phyloP scores from a whole-genome alignment of 2,113 vertebrate species.

The Periophthalmodon schlosseri region DNA sequence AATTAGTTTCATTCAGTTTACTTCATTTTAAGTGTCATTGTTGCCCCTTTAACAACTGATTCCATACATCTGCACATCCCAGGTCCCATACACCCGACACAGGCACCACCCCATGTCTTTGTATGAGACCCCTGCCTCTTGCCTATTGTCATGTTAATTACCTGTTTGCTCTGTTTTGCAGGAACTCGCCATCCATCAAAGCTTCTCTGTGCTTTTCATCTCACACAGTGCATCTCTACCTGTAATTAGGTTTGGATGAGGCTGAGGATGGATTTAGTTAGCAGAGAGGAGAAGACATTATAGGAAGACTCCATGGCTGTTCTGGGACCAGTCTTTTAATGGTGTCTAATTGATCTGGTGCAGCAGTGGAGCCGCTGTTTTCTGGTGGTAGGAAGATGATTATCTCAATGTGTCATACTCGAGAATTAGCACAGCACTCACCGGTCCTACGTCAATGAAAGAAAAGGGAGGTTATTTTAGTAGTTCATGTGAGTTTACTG shows the following conservation, averaged over 20 bases:
- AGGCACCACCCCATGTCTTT: constrained; percentile 54
- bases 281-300: constrained; percentile 53
- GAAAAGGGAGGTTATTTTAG: not conserved
- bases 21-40: constrained; percentile 45
- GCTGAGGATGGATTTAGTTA: constrained; percentile 38
- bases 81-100: constrained; percentile 15
- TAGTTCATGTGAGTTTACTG: not conserved
- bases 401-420: constrained; percentile 37
- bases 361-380: constrained; percentile 55
- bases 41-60: not conserved
- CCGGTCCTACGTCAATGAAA: not conserved
- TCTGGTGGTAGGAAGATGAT: constrained; percentile 52
- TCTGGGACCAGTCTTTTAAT: constrained; percentile 64
- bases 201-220: constrained; percentile 62
- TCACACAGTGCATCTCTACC: constrained; percentile 62
- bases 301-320: constrained; percentile 60
- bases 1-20: constrained; percentile 32
- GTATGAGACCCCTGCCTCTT: constrained; percentile 58
- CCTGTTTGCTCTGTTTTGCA: constrained; percentile 65
- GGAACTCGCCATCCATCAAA: constrained; percentile 62
- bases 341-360: constrained; percentile 69
- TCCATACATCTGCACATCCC: constrained; percentile 41
- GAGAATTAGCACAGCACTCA: constrained; percentile 28
- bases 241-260: constrained; percentile 66
- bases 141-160: constrained; percentile 72